Evolutionary conservation across 2,113 vertebrate species (phyloP), one percentile per base, ranked within the genome.

Genomic region (Seriola aureovittata): DNA sequence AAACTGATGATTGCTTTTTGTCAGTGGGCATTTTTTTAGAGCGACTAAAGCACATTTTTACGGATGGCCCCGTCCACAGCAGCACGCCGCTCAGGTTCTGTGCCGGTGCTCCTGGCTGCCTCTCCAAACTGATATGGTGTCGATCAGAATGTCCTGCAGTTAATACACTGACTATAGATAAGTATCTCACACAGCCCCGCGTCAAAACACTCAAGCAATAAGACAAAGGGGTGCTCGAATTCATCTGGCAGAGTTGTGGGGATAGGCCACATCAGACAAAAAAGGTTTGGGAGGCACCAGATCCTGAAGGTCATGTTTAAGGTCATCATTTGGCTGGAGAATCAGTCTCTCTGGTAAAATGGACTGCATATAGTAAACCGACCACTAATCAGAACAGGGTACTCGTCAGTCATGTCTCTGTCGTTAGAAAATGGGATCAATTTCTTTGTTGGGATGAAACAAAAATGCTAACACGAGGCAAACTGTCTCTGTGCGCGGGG

Each of bases 381-480:
- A 32, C 19, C 10, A 8, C 11, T 11, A 9, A 71, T 76, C 40
- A 48, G 58, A 64, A n/a, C 16, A 40, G 21, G 54, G 52, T 40
- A 21, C n/a, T 60, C 7, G 0, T 57, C 14, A 58, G 38, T 66
- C 57, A 64, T 55, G 4, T 75, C 38, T 71, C 40, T 17, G 29
- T 57, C 50, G 50, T 69, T 40, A 34, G 32, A 46, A 42, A 34
- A 69, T 36, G 34, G 11, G 36, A 54, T 54, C 16, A 8, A 62
- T n/a, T 36, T 63, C 50, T 23, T 46, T 57, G 32, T 12, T 1
- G n/a, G 54, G 6, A 74, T 42, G 19, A 57, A 10, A 55, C 4
- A 40, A 36, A 69, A 70, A 78, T 42, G 63, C 46, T 23, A 11
- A 32, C 36, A 23, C 63, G 64, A 63, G 40, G 66, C 34, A 38